phyloP scores from a whole-genome alignment of 1,140 invertebrate species.

The Trachymyrmex septentrionalis region DNA sequence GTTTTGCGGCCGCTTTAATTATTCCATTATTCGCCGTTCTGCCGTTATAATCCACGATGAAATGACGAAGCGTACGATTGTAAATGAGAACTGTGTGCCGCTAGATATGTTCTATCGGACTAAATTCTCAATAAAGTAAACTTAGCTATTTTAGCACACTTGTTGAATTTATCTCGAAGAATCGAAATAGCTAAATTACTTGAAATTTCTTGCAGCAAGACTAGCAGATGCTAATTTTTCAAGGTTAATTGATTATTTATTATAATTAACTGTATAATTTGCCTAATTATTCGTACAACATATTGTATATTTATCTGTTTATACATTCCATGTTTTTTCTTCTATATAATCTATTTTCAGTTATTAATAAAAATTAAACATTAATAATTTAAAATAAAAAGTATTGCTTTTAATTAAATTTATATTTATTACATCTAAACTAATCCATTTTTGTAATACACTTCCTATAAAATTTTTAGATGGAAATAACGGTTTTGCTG shows the following conservation, averaged over 20 bases:
- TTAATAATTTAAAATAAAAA: constrained; percentile 14
- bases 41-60: constrained; percentile 71
- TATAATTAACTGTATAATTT: not conserved
- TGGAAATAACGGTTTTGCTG: too few relatives aligned
- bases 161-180: not conserved
- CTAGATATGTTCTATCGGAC: constrained; percentile 1
- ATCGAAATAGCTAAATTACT: constrained; percentile 7
- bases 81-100: constrained; percentile 22
- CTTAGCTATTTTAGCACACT: not conserved
- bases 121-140: constrained; percentile 37
- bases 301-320: not conserved
- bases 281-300: not conserved
- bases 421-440: not conserved
- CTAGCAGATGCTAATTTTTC: not conserved
- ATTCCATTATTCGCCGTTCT: constrained; percentile 76
- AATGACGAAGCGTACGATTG: constrained; percentile 65
- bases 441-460: not conserved
- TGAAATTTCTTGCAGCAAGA: not conserved
- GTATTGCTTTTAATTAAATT: not conserved
- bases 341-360: not conserved
- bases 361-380: constrained; percentile 14
- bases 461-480: not conserved
- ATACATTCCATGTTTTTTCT: not conserved
- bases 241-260: not conserved
- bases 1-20: constrained; percentile 76